phyloP scores from a whole-genome alignment of 1,140 invertebrate species.

The Oppia nitens region DNA sequence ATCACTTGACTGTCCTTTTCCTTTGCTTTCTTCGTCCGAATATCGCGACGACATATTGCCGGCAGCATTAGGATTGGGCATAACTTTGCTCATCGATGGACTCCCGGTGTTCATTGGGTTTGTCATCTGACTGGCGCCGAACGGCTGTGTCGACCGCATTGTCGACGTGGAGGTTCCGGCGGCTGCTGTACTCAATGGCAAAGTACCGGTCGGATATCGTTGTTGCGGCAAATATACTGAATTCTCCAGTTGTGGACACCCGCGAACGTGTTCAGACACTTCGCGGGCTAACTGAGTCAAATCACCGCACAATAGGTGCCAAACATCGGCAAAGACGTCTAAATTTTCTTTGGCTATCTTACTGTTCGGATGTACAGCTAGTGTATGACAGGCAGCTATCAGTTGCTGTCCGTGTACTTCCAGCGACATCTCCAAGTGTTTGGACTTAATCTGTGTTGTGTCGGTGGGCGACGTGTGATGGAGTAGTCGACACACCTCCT shows the following conservation, averaged over 20 bases:
- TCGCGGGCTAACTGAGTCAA: conserved; percentile 29
- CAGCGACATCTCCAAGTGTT: conserved; percentile 86
- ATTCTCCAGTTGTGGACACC: neutral
- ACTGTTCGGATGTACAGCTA: conserved; percentile 75
- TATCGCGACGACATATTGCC: neutral
- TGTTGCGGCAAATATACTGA: neutral
- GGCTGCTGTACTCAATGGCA: neutral
- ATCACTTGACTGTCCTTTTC: neutral
- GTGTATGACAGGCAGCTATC: conserved; percentile 73
- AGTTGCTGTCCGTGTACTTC: conserved; percentile 77
- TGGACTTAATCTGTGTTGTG: conserved; percentile 76
- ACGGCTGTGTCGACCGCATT: neutral
- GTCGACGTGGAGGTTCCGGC: neutral
- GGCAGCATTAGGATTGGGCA: neutral
- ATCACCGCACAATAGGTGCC: conserved; percentile 80
- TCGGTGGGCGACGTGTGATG: conserved; percentile 86
- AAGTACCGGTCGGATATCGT: neutral
- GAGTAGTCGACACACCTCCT: conserved; percentile 88
- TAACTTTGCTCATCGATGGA: neutral
- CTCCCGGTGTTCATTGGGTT: too few species aligned
- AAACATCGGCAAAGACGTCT: conserved; percentile 94
- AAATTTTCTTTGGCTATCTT: conserved; percentile 65
- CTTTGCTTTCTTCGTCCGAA: conserved; percentile 8
- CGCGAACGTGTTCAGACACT: neutral
- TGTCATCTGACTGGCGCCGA: neutral